phyloP scores from a whole-genome alignment of 2,113 vertebrate genomes.

The Carassius gibelio region DNA sequence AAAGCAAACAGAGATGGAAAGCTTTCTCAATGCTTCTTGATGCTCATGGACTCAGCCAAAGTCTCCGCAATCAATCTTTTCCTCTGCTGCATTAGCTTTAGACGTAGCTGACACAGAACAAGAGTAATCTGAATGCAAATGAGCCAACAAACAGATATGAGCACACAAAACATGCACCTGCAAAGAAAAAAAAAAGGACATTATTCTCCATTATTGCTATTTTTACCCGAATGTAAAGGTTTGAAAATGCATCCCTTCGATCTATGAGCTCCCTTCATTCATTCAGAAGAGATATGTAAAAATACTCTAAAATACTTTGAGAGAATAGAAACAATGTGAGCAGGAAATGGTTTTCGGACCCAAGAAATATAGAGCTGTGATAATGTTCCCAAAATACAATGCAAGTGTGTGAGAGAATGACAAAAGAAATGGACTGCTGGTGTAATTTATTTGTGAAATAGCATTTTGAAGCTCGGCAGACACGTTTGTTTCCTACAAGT shows the following conservation, averaged over 20 bases:
- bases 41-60: conserved; percentile 41
- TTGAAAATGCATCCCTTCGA: background rate
- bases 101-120: conserved; percentile 26
- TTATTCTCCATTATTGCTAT: background rate
- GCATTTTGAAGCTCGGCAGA: conserved; percentile 17
- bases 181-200: background rate
- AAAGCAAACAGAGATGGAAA: conserved; percentile 52
- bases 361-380: conserved; percentile 28
- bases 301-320: background rate
- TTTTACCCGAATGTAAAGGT: background rate
- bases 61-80: conserved; percentile 44
- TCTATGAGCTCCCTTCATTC: background rate
- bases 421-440: conserved; percentile 20
- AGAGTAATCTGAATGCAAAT: conserved; percentile 54
- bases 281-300: background rate
- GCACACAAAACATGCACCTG: background rate
- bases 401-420: conserved; percentile 1
- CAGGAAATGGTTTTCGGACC: background rate
- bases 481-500: background rate
- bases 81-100: conserved; percentile 25
- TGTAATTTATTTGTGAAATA: conserved; percentile 41
- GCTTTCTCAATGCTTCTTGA: conserved; percentile 49
- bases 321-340: conserved; percentile 1
- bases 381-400: background rate
- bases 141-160: conserved; percentile 40